Conservation (phyloP, 2,888 invertebrate species). For the Dione juno region DNA sequence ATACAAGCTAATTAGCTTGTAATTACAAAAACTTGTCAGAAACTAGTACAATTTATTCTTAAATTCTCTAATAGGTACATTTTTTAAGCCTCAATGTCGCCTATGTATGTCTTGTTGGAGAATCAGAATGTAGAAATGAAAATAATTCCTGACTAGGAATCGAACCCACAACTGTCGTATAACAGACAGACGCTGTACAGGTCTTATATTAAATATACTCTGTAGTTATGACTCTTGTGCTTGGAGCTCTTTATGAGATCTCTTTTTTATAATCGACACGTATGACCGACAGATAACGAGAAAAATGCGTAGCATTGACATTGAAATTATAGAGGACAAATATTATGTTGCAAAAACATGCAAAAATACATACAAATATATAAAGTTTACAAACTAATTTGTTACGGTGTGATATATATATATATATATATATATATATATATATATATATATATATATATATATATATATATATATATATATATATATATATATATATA, state of each 20-base stretch:
- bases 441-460: not conserved
- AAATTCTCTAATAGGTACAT: not conserved
- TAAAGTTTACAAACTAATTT: not conserved
- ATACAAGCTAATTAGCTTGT: too few relatives aligned
- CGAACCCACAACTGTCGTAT: too few relatives aligned
- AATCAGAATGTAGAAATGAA: too few relatives aligned
- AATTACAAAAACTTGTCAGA: not conserved
- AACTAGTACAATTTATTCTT: not conserved
- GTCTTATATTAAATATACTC: too few relatives aligned
- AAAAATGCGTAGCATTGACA: conserved; percentile 23
- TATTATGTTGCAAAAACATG: not conserved
- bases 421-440: not conserved
- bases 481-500: not conserved
- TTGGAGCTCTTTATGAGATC: conserved; percentile 22
- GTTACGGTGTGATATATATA: not conserved
- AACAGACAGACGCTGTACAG: too few relatives aligned
- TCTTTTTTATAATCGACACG: conserved; percentile 26
- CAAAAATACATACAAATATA: conserved; percentile 1
- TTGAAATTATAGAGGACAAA: conserved; percentile 23
- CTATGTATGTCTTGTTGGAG: too few relatives aligned
- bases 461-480: too few relatives aligned
- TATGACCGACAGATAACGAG: conserved; percentile 24
- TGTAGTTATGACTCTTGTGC: not conserved
- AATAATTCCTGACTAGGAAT: too few relatives aligned
- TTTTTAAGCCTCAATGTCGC: too few relatives aligned